Base-by-base conservation (phyloP, 2,113 vertebrate genomes). In the pig (Sus scrofa) region DNA sequence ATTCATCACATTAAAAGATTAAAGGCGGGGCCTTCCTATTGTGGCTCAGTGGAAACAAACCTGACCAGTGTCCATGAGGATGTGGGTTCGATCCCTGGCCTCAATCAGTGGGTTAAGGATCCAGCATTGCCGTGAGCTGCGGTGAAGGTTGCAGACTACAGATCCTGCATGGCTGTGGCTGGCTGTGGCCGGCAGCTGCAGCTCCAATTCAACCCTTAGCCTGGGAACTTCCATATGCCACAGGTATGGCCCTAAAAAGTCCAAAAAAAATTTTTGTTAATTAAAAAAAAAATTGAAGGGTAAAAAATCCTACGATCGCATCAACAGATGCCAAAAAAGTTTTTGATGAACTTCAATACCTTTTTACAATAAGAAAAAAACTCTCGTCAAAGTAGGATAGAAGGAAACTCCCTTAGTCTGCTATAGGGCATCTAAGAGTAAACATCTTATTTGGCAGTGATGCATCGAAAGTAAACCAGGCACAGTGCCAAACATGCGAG, bases 1-100 rank as follows among this genome's bases (percentile, higher is more conserved):
- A 81, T 75, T 91, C 54, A 89, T 93, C 37, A 78, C 12, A 65
- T 10, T 13, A 95, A 92, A 88, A 93, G 70, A 86, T 70, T 70
- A 83, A 91, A 73, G 27, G 44, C 5, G 54, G 54, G 54, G 54
- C 7, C 2, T 54, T 15, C 54, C 54, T 13, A 13, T 54, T 8
- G 44, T 44, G 44, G 44, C 44, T 44, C 44, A 44, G 44, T 44
- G 44, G 44, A 6, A 44, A 44, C 44, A 44, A 44, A 44, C 44
- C 44, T 44, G 44, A 44, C 44, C 8, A 44, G 44, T 44, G 8
- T 44, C 44, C 44, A 44, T 44, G 44, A 44, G 44, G 44, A 44
- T 8, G 8, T 8, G 8, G 44, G 44, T 44, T 44, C 44, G 44
- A 44, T 44, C 44, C 44, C 44, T 44, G 44, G 44, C 44, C 44